phyloP scores from a whole-genome alignment of 2,113 vertebrate genomes.

The Formicarius rufipectus region DNA sequence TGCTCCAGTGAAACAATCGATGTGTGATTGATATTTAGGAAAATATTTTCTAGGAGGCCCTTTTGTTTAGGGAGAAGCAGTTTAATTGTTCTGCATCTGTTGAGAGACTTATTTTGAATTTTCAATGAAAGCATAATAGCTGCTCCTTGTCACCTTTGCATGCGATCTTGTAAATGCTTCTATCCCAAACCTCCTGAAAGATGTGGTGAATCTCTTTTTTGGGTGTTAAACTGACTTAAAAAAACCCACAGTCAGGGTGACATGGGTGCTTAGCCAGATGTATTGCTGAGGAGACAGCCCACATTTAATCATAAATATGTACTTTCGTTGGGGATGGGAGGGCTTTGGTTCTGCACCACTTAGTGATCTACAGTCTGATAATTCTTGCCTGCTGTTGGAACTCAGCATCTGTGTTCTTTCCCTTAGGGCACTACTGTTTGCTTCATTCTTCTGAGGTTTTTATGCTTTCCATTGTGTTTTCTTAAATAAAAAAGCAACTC shows the following conservation, averaged over 20 bases:
- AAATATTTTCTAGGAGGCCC: not conserved
- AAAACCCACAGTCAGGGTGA: not conserved
- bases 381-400: not conserved
- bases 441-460: conserved; percentile 31
- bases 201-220: not conserved
- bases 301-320: not conserved
- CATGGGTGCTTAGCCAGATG: not conserved
- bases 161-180: not conserved
- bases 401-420: not conserved
- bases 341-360: not conserved
- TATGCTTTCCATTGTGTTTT: conserved; percentile 52
- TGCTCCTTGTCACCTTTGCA: not conserved
- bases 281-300: not conserved
- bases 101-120: not conserved
- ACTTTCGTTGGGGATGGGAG: not conserved
- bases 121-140: not conserved
- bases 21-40: not conserved
- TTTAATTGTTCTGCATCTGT: not conserved
- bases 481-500: conserved; percentile 27
- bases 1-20: not conserved
- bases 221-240: not conserved
- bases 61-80: not conserved
- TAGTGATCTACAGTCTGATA: not conserved
- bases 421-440: conserved; percentile 12
- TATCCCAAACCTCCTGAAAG: not conserved